Conservation (phyloP, 2,797 vertebrate species). For the Crotalus adamanteus region DNA sequence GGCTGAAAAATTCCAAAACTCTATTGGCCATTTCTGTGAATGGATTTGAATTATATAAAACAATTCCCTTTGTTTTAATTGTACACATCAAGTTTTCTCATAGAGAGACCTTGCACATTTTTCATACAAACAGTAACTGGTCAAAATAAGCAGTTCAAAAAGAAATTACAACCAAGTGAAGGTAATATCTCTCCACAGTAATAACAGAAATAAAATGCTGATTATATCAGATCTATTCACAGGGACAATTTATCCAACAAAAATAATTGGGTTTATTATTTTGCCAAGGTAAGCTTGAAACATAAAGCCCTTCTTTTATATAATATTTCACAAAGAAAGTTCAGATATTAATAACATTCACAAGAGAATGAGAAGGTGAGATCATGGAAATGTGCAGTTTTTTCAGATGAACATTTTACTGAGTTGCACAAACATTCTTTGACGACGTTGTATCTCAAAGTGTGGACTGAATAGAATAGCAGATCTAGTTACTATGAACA, state of each 20-base stretch:
- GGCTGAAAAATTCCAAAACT: neutral
- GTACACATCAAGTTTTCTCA: neutral
- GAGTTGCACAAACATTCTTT: slow-evolving; percentile 61
- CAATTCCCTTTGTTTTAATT: neutral
- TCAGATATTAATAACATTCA: slow-evolving; percentile 6
- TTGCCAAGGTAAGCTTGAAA: slow-evolving; percentile 54
- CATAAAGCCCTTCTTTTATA: slow-evolving; percentile 38
- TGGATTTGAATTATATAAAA: neutral
- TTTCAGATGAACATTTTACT: slow-evolving; percentile 62
- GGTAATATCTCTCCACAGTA: neutral
- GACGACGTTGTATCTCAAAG: slow-evolving; percentile 51
- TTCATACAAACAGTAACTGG: slow-evolving; percentile 26
- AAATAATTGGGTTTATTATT: slow-evolving; percentile 40
- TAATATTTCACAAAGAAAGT: slow-evolving; percentile 12
- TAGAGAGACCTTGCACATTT: neutral
- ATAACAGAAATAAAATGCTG: slow-evolving; percentile 14
- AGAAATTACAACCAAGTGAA: slow-evolving; percentile 16
- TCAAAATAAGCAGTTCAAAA: slow-evolving; percentile 33
- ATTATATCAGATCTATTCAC: slow-evolving; percentile 40
- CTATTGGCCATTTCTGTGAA: neutral
- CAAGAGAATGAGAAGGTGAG: slow-evolving; percentile 54
- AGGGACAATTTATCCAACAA: slow-evolving; percentile 12
- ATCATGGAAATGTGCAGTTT: slow-evolving; percentile 67
- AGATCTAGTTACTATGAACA: slow-evolving; percentile 53
- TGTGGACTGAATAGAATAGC: slow-evolving; percentile 59